Percentiles rank a stretch among this genome's conserved stretches.
Evolutionary conservation across 2,113 vertebrate genomes (phyloP).

Genomic region (Bambusicola thoracicus): DNA sequence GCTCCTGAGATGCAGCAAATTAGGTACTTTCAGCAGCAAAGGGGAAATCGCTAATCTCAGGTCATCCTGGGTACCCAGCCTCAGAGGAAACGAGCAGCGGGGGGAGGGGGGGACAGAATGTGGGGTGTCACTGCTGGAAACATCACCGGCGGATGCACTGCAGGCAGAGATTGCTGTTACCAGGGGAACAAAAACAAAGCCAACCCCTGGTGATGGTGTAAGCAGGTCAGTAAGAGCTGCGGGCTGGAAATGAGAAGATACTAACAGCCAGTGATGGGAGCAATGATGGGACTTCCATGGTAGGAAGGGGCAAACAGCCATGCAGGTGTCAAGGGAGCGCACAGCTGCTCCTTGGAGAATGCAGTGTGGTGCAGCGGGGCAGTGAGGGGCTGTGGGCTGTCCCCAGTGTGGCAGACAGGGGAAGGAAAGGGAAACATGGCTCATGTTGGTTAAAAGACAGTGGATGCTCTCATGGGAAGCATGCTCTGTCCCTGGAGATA

Average conservation of each 20-base stretch:
- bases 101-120: background rate
- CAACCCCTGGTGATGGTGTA: background rate
- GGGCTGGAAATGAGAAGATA: background rate
- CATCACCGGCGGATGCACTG: rapidly evolving
- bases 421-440: background rate
- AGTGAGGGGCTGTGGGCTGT: background rate
- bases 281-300: background rate
- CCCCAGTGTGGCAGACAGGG: rapidly evolving
- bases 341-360: rapidly evolving
- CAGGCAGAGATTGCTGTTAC: background rate
- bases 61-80: background rate
- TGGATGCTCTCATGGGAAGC: background rate
- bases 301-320: background rate
- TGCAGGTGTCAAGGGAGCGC: background rate
- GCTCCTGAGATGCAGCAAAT: background rate
- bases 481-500: too few relatives aligned
- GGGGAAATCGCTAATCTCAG: background rate
- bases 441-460: background rate
- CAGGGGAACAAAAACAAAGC: background rate
- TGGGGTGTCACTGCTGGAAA: background rate
- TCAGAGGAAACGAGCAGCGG: background rate
- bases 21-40: background rate
- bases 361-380: background rate
- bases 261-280: background rate
- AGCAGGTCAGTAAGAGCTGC: background rate